Evolutionary conservation across 1,140 invertebrate species (phyloP).

Genomic region (Dinoponera quadriceps): DNA sequence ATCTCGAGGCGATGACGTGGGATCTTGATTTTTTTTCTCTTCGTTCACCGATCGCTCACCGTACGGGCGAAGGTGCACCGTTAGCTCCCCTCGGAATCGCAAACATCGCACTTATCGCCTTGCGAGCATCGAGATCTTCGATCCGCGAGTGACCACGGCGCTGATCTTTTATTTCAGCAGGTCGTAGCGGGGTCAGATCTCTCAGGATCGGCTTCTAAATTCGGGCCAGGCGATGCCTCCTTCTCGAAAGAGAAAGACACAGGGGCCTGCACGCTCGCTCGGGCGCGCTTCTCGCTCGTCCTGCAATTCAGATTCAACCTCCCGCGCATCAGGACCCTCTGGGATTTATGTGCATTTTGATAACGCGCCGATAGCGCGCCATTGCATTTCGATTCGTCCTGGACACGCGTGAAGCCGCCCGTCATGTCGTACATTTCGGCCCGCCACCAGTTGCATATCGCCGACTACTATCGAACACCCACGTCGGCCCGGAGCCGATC

Average conservation of each 20-base stretch:
- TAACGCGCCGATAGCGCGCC: constrained; percentile 19
- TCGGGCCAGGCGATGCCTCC: constrained; percentile 13
- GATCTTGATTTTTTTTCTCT: neutral
- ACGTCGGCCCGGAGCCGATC: neutral
- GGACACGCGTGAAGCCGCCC: neutral
- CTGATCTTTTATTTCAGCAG: constrained; percentile 62
- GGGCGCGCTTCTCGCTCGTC: neutral
- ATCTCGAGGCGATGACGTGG: neutral
- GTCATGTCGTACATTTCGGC: constrained; percentile 34
- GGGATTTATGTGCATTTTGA: constrained; percentile 75
- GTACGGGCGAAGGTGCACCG: neutral
- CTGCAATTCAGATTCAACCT: constrained; percentile 64
- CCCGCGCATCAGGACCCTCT: constrained; percentile 69
- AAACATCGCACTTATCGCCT: constrained; percentile 9
- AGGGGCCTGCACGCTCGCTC: neutral
- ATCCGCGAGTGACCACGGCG: neutral
- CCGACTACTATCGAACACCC: constrained; percentile 44
- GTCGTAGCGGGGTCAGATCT: constrained; percentile 64
- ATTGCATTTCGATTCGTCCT: constrained; percentile 29
- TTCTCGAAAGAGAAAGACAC: neutral
- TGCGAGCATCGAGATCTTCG: constrained; percentile 40
- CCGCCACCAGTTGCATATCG: constrained; percentile 52
- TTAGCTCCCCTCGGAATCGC: constrained; percentile 19
- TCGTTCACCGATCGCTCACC: neutral
- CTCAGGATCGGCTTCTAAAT: constrained; percentile 40